Evolutionary conservation across 2,797 vertebrate species (phyloP).

Genomic region (Gallinago nigripennis): DNA sequence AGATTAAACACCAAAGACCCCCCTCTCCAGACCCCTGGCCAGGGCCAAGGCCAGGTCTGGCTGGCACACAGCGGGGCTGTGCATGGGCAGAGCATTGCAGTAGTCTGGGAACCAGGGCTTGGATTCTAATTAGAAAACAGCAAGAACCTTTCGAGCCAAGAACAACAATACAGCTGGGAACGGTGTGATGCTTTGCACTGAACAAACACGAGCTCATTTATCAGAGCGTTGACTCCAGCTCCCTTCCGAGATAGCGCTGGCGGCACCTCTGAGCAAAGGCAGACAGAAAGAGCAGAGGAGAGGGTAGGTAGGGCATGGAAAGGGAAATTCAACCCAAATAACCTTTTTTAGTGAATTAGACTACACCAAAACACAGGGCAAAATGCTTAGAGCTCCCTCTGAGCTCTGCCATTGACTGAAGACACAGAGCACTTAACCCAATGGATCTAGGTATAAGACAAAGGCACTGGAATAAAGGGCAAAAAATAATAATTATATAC

Average conservation of each 20-base stretch:
- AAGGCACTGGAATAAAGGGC: not conserved
- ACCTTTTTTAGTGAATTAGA: not conserved
- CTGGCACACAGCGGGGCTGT: not conserved
- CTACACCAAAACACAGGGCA: not conserved
- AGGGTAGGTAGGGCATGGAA: not conserved
- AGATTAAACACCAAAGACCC: not conserved
- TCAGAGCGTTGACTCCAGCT: not conserved
- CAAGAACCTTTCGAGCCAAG: slow-evolving; percentile 9
- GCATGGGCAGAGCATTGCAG: not conserved
- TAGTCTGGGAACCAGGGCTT: not conserved
- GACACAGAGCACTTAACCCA: not conserved
- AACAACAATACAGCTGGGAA: slow-evolving; percentile 31
- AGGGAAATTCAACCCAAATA: not conserved
- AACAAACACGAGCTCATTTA: slow-evolving; percentile 7
- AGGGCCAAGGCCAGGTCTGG: not conserved
- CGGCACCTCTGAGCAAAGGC: not conserved
- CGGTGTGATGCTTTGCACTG: not conserved
- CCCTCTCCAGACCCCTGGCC: not conserved
- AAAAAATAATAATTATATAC: not conserved
- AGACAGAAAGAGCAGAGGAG: not conserved
- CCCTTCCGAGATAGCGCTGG: not conserved
- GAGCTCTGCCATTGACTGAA: not conserved
- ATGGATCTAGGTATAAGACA: not conserved
- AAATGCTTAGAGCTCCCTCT: not conserved
- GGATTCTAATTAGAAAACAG: not conserved